Conservation (phyloP, 35 echinoderm and acorn worm genomes). For the Ophiothrix spiculata region DNA sequence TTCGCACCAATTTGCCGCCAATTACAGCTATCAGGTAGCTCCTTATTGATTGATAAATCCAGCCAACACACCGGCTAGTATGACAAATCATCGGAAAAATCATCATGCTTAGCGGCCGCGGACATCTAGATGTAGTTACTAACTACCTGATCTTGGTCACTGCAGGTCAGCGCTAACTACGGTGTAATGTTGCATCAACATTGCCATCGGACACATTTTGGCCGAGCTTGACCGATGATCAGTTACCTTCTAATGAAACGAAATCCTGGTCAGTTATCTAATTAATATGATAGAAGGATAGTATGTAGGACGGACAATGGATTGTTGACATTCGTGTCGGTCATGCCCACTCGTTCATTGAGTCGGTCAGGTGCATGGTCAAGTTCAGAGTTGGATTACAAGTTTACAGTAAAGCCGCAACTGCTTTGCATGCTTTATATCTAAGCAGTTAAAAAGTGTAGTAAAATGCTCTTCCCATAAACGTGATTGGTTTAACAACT, state of each 20-base stretch:
- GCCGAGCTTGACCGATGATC: constrained; percentile 3
- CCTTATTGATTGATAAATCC: no score
- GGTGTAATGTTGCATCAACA: background rate
- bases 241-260: background rate
- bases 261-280: background rate
- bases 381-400: background rate
- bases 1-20: no score
- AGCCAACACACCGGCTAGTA: no score
- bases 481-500: no score
- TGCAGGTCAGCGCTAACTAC: background rate
- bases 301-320: background rate
- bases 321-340: background rate
- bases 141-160: background rate
- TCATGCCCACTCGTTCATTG: background rate
- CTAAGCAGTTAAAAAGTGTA: background rate
- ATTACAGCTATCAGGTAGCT: no score
- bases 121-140: no score
- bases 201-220: background rate
- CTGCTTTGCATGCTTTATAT: no score
- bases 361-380: background rate
- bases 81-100: no score
- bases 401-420: no score
- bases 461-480: no score
- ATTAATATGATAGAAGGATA: background rate
- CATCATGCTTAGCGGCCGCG: no score